Base-by-base conservation (phyloP, 2,113 vertebrate species). In the Pelusios castaneus region DNA sequence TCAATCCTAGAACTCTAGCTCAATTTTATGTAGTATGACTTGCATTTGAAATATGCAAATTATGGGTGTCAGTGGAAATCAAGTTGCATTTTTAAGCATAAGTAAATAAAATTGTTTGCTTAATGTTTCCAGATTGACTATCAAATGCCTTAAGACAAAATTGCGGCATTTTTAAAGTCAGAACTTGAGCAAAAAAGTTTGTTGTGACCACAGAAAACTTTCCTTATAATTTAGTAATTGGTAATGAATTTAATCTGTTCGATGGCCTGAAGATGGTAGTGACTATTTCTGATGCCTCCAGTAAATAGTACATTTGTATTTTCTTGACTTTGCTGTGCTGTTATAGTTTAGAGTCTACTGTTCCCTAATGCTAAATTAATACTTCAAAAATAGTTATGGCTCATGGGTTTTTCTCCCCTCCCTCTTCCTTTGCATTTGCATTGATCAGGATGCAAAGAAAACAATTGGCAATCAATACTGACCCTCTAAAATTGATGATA, bases 291-390 rank as follows among this genome's bases (percentile, higher is more conserved):
- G 2, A 6, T 34, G 2, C 49, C 4, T 31, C 12, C 1, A 16
- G 7, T 70, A 4, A 12, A 21, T 11, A 27, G 0, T 0, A 0
- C 2, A 0, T 31, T 4, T n/a, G 19, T 22, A 10, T 55, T 10
- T 3, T 70, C 7, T 58, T 34, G 31, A 31, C 31, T 34, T 34
- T 6, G 31, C 5, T 63, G 19, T 73, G 22, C 38, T 73, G 67
- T 73, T 73, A 73, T 38, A 17, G n/a, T 11, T 67, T 67, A n/a
- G 60, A 67, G 34, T 2, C 24, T 67, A 31, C 60, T n/a, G 60
- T 67, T 73, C 38, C 38, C 67, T 41, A 73, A 41, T 73, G 67
- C 67, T 73, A 41, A 73, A 73, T 41, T 41, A 73, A 4, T 70
- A 38, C 34, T 70, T 38, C 8, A 60, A 60, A 56, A 56, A 67